Percentiles rank a stretch among this genome's conserved stretches.
These are phyloP conservation scores for Eupithecia dodoneata DNA, from an alignment of 2,888 invertebrate genomes.

Conservation along the genomic window DNA sequence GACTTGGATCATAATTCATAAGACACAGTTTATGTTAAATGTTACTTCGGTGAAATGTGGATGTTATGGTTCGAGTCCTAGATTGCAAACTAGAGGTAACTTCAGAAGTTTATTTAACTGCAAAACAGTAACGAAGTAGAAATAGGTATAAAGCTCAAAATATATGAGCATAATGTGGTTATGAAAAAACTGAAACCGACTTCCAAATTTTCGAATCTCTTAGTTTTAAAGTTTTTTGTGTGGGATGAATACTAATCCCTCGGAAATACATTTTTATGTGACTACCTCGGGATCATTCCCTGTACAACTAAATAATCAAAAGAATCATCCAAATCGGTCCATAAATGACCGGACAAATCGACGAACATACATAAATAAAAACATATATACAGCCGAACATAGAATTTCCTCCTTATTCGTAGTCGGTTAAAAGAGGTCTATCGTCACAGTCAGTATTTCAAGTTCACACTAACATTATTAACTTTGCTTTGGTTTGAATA, in stretches of 20 bases:
- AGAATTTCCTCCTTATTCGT: no score
- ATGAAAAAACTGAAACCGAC: no score
- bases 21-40: background rate
- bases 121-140: background rate
- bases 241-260: no score
- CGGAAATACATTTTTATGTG: no score
- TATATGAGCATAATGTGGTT: background rate
- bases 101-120: background rate
- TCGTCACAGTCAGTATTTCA: background rate
- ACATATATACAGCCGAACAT: no score
- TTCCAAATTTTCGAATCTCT: no score
- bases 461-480: background rate
- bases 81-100: background rate
- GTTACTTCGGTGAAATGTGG: background rate
- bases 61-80: background rate
- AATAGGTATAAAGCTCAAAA: background rate
- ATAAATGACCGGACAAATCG: no score
- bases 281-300: no score
- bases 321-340: no score
- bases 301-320: no score
- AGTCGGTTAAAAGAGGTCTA: background rate
- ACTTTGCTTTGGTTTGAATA: background rate
- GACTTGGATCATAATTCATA: background rate
- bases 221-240: no score
- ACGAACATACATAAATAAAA: no score